These are phyloP conservation scores for Adelges cooleyi DNA, from an alignment of 1,140 invertebrate species.

Conservation along the genomic window DNA sequence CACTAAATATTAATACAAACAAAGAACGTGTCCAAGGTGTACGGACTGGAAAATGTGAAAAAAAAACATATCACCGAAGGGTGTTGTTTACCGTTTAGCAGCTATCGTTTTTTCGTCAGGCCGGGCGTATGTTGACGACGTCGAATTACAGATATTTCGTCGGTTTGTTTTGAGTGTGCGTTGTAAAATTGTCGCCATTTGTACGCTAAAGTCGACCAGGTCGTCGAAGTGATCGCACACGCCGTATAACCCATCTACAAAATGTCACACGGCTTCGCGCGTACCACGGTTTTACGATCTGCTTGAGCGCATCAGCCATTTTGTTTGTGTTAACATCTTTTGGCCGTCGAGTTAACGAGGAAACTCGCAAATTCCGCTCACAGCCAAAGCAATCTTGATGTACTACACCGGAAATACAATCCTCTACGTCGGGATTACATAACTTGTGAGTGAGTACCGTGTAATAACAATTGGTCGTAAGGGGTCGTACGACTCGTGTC, in stretches of 20 bases:
- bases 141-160: not conserved
- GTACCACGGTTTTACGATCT: not conserved
- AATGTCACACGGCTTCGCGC: conserved; percentile 1
- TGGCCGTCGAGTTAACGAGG: not conserved
- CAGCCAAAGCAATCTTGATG: conserved; percentile 17
- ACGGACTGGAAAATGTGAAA: conserved; percentile 27
- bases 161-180: not conserved
- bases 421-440: conserved; percentile 28
- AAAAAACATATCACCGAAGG: conserved; percentile 28
- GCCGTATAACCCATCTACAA: not conserved
- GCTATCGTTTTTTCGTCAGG: not conserved
- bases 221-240: not conserved
- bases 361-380: not conserved
- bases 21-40: conserved; percentile 29
- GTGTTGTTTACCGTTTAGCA: conserved; percentile 28
- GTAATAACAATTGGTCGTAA: not conserved
- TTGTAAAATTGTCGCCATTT: no score
- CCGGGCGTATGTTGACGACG: conserved; percentile 5
- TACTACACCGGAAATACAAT: conserved; percentile 13
- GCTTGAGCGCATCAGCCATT: conserved; percentile 19
- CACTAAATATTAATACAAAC: conserved; percentile 6
- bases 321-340: conserved; percentile 1
- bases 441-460: conserved; percentile 22
- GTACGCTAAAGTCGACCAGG: no score
- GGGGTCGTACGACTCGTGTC: no score